Base-by-base conservation (phyloP, 2,888 invertebrate genomes). In the Tenthredo distinguenda region DNA sequence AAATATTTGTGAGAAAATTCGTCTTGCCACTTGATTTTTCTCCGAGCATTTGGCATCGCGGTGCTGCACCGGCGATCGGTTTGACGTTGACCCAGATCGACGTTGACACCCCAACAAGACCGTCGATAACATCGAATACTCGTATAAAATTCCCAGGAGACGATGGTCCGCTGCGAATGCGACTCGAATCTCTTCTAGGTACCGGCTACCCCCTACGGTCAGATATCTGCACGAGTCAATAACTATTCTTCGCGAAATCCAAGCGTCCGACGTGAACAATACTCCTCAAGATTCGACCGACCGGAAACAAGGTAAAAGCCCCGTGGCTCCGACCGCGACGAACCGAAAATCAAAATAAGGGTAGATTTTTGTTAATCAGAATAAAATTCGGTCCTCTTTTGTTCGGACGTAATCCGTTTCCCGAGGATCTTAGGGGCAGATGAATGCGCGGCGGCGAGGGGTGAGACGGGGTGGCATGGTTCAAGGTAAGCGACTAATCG, bases 401-500 rank as follows among this genome's bases (percentile, higher is more conserved):
- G 12, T 47, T 47, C 15, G 12, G 12, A 15, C 15, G 3, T 15
- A 12, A 47, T 15, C 12, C 47, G 15, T 15, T 47, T 4, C 47
- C 0, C 47, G 15, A 15, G 47, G 47, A 47, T 47, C 12, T 47
- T 47, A 47, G 47, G 47, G 47, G 43, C 3, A 10, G 43, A 12
- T 12, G 12, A 43, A 43, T 43, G 10, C 43, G 9, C 21, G 10
- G 21, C 0, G 62, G 26, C 62, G 0, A 9, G n/a, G 71, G 71
- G 1, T 58, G 85, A 65, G 21, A 84, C 87, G 85, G 85, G 87
- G 86, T 81, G 68, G 72, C 47, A 4, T 72, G 84, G 87, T 86
- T 18, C 43, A 2, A 55, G 15, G 84, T 37, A 18, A 34, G 31
- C 18, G n/a, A 86, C 88, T 91, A 90, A 91, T 89, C 87, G 87